Evolutionary conservation across 2,113 vertebrate genomes (phyloP).

Genomic region (Fulica atra): DNA sequence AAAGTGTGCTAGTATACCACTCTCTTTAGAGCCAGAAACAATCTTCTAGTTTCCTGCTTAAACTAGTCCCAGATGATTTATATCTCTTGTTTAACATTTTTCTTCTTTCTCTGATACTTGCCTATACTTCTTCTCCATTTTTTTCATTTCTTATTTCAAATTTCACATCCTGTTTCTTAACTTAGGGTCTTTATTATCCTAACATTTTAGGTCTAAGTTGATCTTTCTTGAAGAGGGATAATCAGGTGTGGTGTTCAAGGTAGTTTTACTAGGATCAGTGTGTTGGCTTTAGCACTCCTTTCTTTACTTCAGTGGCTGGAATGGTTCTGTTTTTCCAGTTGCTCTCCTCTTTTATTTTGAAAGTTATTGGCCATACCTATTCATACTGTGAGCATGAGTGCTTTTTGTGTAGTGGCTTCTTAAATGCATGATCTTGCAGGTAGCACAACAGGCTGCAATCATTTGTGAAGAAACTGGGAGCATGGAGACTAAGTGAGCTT

Average conservation of each 20-base stretch:
- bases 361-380: not conserved
- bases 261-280: not conserved
- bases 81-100: not conserved
- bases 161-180: not conserved
- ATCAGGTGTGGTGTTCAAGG: not conserved
- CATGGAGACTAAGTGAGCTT: not conserved
- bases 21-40: not conserved
- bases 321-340: not conserved
- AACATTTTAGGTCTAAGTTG: not conserved
- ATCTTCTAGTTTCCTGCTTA: not conserved
- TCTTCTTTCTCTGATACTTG: not conserved
- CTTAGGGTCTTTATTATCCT: not conserved
- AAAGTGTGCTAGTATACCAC: not conserved
- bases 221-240: not conserved
- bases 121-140: not conserved
- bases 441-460: not conserved
- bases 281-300: accelerated
- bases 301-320: not conserved
- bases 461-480: not conserved
- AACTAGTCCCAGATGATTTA: not conserved
- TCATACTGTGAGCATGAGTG: not conserved
- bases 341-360: not conserved
- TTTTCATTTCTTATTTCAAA: not conserved
- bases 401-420: not conserved
- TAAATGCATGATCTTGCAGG: not conserved